Base-by-base conservation (phyloP, 2,888 invertebrate species). In the Erynnis tages region DNA sequence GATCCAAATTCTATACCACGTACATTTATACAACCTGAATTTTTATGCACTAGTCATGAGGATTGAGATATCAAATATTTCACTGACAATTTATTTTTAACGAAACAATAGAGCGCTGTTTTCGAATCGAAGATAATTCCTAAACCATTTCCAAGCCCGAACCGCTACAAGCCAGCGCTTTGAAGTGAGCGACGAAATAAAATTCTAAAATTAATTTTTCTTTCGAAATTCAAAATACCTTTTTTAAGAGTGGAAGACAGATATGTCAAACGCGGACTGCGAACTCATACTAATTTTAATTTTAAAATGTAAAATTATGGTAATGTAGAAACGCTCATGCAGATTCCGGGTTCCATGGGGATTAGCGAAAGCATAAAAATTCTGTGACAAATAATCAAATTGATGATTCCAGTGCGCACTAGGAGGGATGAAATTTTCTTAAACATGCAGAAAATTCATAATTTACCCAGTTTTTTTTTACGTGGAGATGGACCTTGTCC, bases 231-330 rank as follows among this genome's bases (percentile, higher is more conserved):
- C 27, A 5, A 14, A 4, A 13, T 8, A 17, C 29, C 10, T 2
- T 29, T 43, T 16, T 41, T 13, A 2, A 27, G 16, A 17, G n/a
- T n/a, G n/a, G n/a, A n/a, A 17, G 37, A 37, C 5, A 43, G 43
- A 46, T 46, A 21, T 34, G 45, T 35, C 45, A 35, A 27, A 27
- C 23, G 16, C 29, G 43, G 29, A 6, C 10, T 16, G 2, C 17
- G 35, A 14, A 25, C 16, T 46, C 35, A 46, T 17, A 23, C 34
- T 2, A 23, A 46, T 35, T 46, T 46, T 46, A 46, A 46, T 46
- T 46, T 46, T 46, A 46, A 35, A 46, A 46, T 46, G 45, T 23
- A 46, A 46, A 46, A 46, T 46, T 46, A 46, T 46, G 45, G 34
- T 46, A 46, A 46, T 46, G 25, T 23, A 14, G 14, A 14, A 14